Evolutionary conservation across 1,140 invertebrate genomes (phyloP).

Genomic region (Drusus annulatus): DNA sequence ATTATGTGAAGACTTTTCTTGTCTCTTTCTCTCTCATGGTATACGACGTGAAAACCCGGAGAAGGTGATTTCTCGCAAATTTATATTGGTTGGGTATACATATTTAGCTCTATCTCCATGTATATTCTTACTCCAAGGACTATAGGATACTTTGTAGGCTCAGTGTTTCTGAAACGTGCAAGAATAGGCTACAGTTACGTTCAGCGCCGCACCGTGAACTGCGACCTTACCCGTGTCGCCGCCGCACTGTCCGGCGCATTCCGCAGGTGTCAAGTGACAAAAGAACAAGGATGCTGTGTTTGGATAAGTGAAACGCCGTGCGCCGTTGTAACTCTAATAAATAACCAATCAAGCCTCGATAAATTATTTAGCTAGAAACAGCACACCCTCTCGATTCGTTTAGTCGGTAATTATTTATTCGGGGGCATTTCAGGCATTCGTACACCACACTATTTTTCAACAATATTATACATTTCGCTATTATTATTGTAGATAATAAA

Average conservation of each 20-base stretch:
- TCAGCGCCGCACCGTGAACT: conserved; percentile 3
- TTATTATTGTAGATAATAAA: no score
- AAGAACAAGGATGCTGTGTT: conserved; percentile 14
- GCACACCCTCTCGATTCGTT: not conserved
- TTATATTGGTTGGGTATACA: no score
- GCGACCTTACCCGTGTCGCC: conserved; percentile 11
- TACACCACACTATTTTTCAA: no score
- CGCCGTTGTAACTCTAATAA: not conserved
- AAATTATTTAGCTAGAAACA: not conserved
- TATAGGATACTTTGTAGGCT: not conserved
- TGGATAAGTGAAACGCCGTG: not conserved
- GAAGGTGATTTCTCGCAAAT: no score
- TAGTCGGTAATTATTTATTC: no score
- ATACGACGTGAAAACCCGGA: no score
- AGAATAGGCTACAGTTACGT: conserved; percentile 15
- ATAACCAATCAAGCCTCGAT: not conserved
- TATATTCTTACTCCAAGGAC: no score
- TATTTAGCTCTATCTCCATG: no score
- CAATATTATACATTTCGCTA: no score
- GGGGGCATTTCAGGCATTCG: no score
- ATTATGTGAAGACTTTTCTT: no score
- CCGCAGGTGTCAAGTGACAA: conserved; percentile 3
- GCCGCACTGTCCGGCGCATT: conserved; percentile 12
- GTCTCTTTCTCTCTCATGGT: no score
- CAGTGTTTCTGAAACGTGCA: not conserved